Evolutionary conservation across 2,797 vertebrate species (phyloP), one percentile per base, ranked within the genome.

Genomic region (Lophius americanus): DNA sequence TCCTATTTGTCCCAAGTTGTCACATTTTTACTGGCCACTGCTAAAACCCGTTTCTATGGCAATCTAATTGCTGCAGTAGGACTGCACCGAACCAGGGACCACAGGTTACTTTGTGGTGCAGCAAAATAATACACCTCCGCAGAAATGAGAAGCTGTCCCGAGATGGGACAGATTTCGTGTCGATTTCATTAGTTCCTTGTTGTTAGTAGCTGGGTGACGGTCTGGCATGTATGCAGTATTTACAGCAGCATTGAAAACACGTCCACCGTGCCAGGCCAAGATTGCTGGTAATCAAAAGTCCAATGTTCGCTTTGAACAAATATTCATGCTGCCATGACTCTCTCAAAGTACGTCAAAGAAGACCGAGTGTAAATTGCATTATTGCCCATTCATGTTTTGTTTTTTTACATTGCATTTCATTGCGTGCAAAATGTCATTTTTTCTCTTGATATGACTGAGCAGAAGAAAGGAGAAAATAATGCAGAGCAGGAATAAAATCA

Each of bases 401-500:
- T 50, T 60, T 64, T 66, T 70, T 85, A 78, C 69, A 60, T 79
- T 86, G 76, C 76, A 81, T 85, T 86, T 76, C 59, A 78, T 57
- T 51, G 67, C 50, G 47, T 72, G 79, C 81, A 85, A 85, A 81
- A 70, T 69, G 74, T 6, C 38, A 62, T 76, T 41, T 64, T 60
- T 79, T 54, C 58, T 68, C 58, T 70, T 61, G 65, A 79, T 50
- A 73, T 49, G 51, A 55, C 38, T 56, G 61, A 66, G 60, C 55
- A 70, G 55, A 65, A 44, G 11, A 69, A 68, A 74, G 53, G 64
- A 44, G 9, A 44, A 44, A 10, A 79, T 41, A 68, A 69, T 60
- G 50, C 71, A 70, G 78, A 88, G 87, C 87, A 88, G 85, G 88
- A 86, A 91, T 88, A 68, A 55, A 90, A 90, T 89, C 84, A 88